Evolutionary conservation across 2,797 vertebrate genomes (phyloP), one percentile per base, ranked within the genome.

Genomic region (Tolypeutes matacus): DNA sequence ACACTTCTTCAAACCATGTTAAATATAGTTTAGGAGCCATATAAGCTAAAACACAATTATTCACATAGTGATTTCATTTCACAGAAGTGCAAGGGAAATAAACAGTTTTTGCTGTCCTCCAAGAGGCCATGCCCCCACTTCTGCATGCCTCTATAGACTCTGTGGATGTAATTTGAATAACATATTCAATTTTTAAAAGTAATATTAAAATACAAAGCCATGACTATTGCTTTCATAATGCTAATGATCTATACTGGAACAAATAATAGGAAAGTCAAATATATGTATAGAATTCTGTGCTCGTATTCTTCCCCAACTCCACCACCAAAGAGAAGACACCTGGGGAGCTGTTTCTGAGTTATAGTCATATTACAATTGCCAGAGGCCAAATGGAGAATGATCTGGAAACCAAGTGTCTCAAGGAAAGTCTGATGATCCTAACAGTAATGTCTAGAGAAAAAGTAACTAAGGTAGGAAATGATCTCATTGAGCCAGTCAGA

Each of bases 21-120:
- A 80, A 95, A 80, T 14, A n/a, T 53, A 72, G 67, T 93, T 89
- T 42, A 85, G 67, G 27, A 69, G 39, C 17, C 58, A 29, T 51
- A 65, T 51, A 69, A 93, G 49, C n/a, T 23, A 29, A 67, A 84
- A 39, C 46, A 53, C 53, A 85, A 34, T 53, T 60, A 60, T 69
- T 90, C 86, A 69, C 25, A 39, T 3, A 60, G n/a, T 73, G 42
- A 73, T 65, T 83, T 76, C 23, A 42, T 58, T 81, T 75, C 23
- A 39, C 42, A 72, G 31, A 77, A 94, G 78, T 64, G 29, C 1
- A 46, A 72, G 39, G n/a, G 25, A 85, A 73, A 86, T 46, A 29
- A 58, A 0, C 13, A 62, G 27, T 27, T 42, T 5, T 51, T 62
- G 8, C 31, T 39, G 25, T 75, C 36, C 15, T 82, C 83, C 77